Conservation (phyloP, 2,888 invertebrate genomes). For the Drosophila leonis region DNA sequence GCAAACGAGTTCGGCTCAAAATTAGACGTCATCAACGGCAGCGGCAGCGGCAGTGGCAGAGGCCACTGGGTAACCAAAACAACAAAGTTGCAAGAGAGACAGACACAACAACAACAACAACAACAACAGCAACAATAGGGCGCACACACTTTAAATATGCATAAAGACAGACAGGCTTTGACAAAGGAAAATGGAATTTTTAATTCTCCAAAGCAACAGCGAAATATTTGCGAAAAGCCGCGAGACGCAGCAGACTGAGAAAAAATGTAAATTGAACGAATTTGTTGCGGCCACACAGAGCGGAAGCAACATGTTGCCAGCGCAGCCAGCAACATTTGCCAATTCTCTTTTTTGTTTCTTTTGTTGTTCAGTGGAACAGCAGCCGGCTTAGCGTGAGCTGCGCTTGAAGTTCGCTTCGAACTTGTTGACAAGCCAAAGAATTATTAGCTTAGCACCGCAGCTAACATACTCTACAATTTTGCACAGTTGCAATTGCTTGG, state of each 20-base stretch:
- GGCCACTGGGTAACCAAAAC: constrained; percentile 30
- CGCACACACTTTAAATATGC: constrained; percentile 33
- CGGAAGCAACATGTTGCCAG: constrained; percentile 73
- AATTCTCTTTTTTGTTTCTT: constrained; percentile 29
- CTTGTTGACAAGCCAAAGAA: constrained; percentile 29
- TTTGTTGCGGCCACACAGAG: constrained; percentile 36
- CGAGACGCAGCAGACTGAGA: constrained; percentile 25
- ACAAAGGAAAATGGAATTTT: constrained; percentile 49
- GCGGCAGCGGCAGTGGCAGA: constrained; percentile 24
- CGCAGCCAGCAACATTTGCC: constrained; percentile 49
- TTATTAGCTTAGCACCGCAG: background rate
- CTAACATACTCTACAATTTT: constrained; percentile 23
- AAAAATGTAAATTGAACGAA: constrained; percentile 27
- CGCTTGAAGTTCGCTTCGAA: constrained; percentile 59
- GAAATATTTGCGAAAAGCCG: constrained; percentile 46
- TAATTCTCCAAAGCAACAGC: constrained; percentile 48
- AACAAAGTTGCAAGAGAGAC: constrained; percentile 34
- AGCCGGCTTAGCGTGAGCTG: constrained; percentile 46
- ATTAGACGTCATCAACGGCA: constrained; percentile 77
- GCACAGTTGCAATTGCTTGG: background rate
- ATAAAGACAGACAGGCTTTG: constrained; percentile 31
- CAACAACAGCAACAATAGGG: too few species aligned
- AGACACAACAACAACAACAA: constrained; percentile 22
- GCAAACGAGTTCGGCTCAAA: constrained; percentile 76
- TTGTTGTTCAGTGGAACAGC: constrained; percentile 1